Conservation (phyloP, 2,113 vertebrate genomes). For the Rhinichthys klamathensis region DNA sequence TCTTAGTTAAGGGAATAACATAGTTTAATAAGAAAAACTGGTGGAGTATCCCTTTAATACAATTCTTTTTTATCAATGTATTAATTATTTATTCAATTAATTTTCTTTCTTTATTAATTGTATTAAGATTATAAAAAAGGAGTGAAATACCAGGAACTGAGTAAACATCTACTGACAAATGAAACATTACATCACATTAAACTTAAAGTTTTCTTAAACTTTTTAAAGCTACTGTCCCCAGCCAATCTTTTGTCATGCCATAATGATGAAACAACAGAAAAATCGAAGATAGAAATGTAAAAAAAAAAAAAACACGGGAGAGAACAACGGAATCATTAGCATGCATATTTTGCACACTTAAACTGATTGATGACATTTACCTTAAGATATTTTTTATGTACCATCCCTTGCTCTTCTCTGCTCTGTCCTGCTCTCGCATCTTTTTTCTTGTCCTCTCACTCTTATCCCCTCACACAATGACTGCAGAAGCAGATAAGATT, state of each 20-base stretch:
- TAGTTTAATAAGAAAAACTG: no score
- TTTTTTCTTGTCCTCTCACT: background rate
- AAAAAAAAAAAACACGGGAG: background rate
- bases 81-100: background rate
- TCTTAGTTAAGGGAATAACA: no score
- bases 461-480: conserved; percentile 10
- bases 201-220: background rate
- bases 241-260: background rate
- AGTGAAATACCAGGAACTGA: background rate
- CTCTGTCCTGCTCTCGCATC: background rate
- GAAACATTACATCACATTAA: background rate
- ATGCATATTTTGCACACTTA: background rate
- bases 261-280: background rate
- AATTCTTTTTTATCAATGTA: background rate
- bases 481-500: conserved; percentile 25
- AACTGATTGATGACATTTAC: background rate
- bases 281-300: background rate
- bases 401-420: background rate
- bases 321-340: background rate
- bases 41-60: no score
- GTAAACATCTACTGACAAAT: background rate
- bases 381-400: background rate
- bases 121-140: background rate
- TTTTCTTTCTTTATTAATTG: background rate
- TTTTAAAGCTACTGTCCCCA: background rate